phyloP scores from a whole-genome alignment of 2,888 invertebrate species.

The Scaptomyza parva region DNA sequence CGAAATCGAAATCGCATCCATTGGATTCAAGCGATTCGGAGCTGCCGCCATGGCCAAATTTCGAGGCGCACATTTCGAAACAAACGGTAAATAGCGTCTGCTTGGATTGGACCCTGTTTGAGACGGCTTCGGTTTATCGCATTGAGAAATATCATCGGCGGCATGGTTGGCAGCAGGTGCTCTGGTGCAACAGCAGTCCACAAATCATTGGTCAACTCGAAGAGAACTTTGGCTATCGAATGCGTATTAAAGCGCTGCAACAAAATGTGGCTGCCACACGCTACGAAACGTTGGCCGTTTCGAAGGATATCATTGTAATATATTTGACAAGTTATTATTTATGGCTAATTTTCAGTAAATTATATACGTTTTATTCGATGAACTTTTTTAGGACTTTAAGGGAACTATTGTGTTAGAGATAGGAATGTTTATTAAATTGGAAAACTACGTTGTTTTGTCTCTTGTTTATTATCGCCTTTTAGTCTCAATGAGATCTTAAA shows the following conservation, averaged over 20 bases:
- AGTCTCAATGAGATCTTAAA: too few species aligned
- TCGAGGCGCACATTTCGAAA: conserved; percentile 72
- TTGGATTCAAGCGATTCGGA: background rate
- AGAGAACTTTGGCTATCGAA: conserved; percentile 82
- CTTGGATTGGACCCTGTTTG: conserved; percentile 77
- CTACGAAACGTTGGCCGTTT: conserved; percentile 70
- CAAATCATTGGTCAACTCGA: conserved; percentile 75
- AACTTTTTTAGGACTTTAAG: too few species aligned
- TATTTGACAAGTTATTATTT: background rate
- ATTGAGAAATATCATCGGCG: conserved; percentile 79
- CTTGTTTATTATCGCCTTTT: too few species aligned
- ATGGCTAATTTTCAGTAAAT: too few species aligned
- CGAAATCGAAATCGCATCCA: conserved; percentile 27
- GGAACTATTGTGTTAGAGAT: too few species aligned
- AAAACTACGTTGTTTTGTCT: too few species aligned
- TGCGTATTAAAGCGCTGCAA: conserved; percentile 80
- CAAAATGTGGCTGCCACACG: conserved; percentile 42
- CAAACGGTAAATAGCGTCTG: conserved; percentile 78
- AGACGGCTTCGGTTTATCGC: conserved; percentile 79
- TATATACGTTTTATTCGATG: too few species aligned
- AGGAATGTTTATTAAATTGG: too few species aligned
- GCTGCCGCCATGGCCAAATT: conserved; percentile 52
- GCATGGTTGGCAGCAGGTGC: conserved; percentile 80
- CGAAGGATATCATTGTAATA: conserved; percentile 79
- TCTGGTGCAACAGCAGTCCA: conserved; percentile 76